Evolutionary conservation across 2,113 vertebrate genomes (phyloP).

Genomic region (Corydoras sp.): DNA sequence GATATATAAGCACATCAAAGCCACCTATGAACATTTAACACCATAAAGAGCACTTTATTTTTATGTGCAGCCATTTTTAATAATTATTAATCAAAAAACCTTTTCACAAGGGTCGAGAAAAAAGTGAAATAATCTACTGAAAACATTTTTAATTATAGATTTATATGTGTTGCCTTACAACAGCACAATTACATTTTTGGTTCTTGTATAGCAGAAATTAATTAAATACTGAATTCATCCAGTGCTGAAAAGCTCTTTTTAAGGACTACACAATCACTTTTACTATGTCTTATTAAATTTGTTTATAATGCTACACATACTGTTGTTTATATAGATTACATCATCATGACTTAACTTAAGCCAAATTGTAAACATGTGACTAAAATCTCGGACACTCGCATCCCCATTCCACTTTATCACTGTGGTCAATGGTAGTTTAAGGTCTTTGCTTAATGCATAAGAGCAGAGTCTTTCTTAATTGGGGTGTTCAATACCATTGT

Average conservation of each 20-base stretch:
- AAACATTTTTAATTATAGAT: conserved; percentile 33
- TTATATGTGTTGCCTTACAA: conserved; percentile 7
- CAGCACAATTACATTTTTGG: conserved; percentile 33
- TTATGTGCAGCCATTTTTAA: conserved; percentile 9
- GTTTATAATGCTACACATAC: no score
- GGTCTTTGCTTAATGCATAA: no score
- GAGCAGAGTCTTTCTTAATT: no score
- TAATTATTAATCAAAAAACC: neutral
- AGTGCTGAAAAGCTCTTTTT: no score
- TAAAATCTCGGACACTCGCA: no score
- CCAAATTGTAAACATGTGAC: no score
- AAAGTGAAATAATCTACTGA: neutral
- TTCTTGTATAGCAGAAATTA: conserved; percentile 21
- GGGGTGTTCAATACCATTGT: no score
- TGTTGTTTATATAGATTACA: no score
- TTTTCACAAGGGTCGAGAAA: neutral
- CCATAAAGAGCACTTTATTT: neutral
- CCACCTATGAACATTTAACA: neutral
- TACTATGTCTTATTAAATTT: neutral
- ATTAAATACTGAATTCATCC: neutral
- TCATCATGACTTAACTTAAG: no score
- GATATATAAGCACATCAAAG: neutral
- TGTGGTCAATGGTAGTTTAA: no score
- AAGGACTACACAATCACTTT: neutral
- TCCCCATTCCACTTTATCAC: no score